phyloP scores from a whole-genome alignment of 2,797 vertebrate genomes.

The Crenuchus spilurus region DNA sequence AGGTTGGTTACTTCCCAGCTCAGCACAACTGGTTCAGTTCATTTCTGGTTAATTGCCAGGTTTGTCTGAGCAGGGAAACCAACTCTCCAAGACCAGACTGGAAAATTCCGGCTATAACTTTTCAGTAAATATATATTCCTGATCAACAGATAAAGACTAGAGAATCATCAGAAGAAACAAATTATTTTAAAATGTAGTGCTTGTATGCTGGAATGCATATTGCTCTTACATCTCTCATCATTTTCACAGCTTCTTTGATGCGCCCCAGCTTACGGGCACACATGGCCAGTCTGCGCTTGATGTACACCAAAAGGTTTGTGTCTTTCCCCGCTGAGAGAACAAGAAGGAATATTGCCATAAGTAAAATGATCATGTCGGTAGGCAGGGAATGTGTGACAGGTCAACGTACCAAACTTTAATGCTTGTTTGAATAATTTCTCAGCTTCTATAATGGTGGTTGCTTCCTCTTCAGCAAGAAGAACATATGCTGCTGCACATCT shows the following conservation, averaged over 20 bases:
- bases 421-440: constrained; percentile 97
- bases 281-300: constrained; percentile 97
- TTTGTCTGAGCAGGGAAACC: too few species aligned
- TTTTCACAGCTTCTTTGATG: constrained; percentile 97
- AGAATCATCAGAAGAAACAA: neutral
- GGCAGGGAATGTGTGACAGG: neutral
- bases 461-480: constrained; percentile 96
- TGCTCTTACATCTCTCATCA: constrained; percentile 99
- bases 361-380: neutral
- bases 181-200: neutral
- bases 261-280: constrained; percentile 96
- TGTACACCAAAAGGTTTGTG: constrained; percentile 95
- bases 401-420: constrained; percentile 84
- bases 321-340: constrained; percentile 89
- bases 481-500: constrained; percentile 96
- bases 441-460: constrained; percentile 95
- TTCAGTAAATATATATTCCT: too few species aligned
- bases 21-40: too few species aligned
- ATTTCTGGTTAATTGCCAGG: too few species aligned
- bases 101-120: too few species aligned
- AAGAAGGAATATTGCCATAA: neutral
- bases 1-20: too few species aligned
- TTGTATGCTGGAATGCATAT: neutral
- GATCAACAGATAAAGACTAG: neutral
- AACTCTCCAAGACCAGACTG: too few species aligned